Conservation (phyloP, 2,888 invertebrate species). For the Polietes domitor region DNA sequence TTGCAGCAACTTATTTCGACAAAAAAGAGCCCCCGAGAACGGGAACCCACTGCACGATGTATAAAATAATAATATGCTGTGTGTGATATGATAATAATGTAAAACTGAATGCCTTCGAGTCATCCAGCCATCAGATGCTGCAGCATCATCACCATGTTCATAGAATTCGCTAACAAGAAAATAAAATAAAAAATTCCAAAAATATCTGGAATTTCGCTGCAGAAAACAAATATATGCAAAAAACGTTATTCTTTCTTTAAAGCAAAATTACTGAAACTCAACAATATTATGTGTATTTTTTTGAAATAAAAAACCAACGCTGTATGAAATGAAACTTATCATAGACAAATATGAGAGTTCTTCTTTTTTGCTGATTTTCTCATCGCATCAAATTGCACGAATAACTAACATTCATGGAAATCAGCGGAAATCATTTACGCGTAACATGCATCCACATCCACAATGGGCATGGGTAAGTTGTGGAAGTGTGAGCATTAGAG, state of each 20-base stretch:
- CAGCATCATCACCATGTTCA: background rate
- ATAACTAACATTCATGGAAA: background rate
- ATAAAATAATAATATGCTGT: constrained; percentile 44
- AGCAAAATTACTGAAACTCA: background rate
- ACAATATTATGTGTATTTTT: too few relatives aligned
- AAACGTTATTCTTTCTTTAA: background rate
- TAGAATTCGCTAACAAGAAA: background rate
- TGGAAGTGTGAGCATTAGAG: too few relatives aligned
- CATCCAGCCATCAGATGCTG: constrained; percentile 27
- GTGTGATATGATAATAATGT: constrained; percentile 41
- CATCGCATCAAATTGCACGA: too few relatives aligned
- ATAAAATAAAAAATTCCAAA: background rate
- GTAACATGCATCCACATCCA: too few relatives aligned
- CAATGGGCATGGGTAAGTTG: too few relatives aligned
- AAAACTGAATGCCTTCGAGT: constrained; percentile 55
- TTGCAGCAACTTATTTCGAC: constrained; percentile 58
- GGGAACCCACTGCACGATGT: background rate
- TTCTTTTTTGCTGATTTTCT: too few relatives aligned
- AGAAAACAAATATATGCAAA: background rate
- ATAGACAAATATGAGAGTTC: too few relatives aligned
- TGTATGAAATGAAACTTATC: too few relatives aligned
- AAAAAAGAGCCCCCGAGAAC: constrained; percentile 41
- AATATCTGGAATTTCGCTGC: background rate
- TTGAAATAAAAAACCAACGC: too few relatives aligned
- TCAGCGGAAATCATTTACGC: constrained; percentile 44